Evolutionary conservation across 2,113 vertebrate genomes (phyloP).

Genomic region (Balaenoptera acutorostrata): DNA sequence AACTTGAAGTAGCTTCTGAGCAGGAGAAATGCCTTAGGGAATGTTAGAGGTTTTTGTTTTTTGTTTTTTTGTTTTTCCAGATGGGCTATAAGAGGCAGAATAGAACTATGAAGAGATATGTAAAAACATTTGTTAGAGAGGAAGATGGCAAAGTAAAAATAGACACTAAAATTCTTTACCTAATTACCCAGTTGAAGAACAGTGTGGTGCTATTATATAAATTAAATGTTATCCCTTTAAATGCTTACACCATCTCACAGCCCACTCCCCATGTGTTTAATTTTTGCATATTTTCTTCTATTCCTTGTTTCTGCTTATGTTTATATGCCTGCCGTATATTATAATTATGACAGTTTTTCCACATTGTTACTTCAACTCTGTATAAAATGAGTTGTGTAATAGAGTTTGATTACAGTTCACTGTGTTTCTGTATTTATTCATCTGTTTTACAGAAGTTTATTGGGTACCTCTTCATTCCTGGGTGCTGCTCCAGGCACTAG

Average conservation of each 20-base stretch:
- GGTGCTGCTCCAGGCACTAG: not conserved
- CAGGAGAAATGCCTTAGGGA: not conserved
- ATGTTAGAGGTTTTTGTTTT: not conserved
- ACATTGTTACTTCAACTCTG: not conserved
- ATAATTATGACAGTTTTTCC: not conserved
- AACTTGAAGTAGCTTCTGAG: not conserved
- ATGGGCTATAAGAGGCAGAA: not conserved
- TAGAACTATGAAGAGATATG: not conserved
- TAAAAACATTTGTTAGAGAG: constrained; percentile 26
- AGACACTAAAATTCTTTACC: not conserved
- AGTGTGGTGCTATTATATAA: not conserved
- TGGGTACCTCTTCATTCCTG: not conserved
- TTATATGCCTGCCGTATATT: not conserved
- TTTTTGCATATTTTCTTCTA: not conserved
- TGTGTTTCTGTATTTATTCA: not conserved
- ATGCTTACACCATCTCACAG: not conserved
- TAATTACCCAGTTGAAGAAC: not conserved
- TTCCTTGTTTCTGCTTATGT: not conserved
- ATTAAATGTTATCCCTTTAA: not conserved
- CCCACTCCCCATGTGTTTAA: not conserved
- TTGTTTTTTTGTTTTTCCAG: not conserved
- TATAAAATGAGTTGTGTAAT: not conserved
- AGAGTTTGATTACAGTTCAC: not conserved
- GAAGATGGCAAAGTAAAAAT: not conserved
- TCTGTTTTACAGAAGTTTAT: not conserved